Percentiles rank a stretch among this genome's conserved stretches.
phyloP scores from a whole-genome alignment of 1,140 invertebrate genomes.

The Drosophila fuyamai region DNA sequence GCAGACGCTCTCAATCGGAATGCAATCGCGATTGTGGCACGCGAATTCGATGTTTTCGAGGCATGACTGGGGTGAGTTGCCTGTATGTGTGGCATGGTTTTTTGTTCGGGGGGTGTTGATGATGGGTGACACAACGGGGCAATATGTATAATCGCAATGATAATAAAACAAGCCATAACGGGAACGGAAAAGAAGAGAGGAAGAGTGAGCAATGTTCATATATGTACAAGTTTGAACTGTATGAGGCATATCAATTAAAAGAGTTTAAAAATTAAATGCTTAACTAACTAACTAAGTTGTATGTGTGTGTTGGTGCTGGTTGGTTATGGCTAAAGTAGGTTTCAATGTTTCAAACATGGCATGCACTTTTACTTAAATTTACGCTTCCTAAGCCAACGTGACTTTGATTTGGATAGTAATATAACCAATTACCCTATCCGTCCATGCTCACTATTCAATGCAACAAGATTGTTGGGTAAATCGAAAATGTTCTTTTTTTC shows the following conservation, averaged over 20 bases:
- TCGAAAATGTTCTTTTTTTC: background rate
- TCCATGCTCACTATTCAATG: background rate
- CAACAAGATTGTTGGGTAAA: conserved; percentile 16
- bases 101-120: conserved; percentile 30
- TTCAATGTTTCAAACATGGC: conserved; percentile 69
- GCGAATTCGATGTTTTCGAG: conserved; percentile 85
- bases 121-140: conserved; percentile 63
- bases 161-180: conserved; percentile 48
- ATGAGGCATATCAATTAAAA: conserved; percentile 57
- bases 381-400: conserved; percentile 18
- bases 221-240: conserved; percentile 30
- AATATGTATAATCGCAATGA: conserved; percentile 58
- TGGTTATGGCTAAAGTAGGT: conserved; percentile 62
- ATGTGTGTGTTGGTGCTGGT: conserved; percentile 19
- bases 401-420: conserved; percentile 18
- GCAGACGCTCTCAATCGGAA: conserved; percentile 87
- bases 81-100: conserved; percentile 46
- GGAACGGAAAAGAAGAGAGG: conserved; percentile 42
- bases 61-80: conserved; percentile 61
- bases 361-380: conserved; percentile 61
- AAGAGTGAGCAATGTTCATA: conserved; percentile 9
- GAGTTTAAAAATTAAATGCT: conserved; percentile 41
- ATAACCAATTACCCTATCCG: conserved; percentile 20
- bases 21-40: conserved; percentile 86
- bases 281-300: conserved; percentile 52